A percentile compares a stretch with the other conserved stretches of the same genome.
Evolutionary conservation across 2,113 vertebrate genomes (phyloP).

Genomic region (Synodontis membranacea): DNA sequence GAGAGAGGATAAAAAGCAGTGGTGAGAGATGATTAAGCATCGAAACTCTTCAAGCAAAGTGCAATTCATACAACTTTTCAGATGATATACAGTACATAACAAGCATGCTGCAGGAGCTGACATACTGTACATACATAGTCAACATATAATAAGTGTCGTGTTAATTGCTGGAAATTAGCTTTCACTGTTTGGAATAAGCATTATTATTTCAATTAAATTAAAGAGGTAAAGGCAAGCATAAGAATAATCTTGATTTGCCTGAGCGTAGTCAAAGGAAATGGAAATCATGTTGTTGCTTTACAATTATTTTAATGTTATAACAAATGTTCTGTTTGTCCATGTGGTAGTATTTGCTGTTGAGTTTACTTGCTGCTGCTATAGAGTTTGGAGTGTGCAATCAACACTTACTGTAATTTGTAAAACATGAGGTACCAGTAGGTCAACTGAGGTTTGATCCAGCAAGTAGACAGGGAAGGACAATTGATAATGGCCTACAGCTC

Average conservation of each 20-base stretch:
- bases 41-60: neutral
- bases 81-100: neutral
- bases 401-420: no score
- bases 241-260: neutral
- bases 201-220: neutral
- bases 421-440: neutral
- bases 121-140: neutral
- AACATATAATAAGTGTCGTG: neutral
- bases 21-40: neutral
- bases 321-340: neutral
- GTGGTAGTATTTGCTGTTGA: neutral
- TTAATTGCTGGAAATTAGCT: neutral
- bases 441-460: neutral
- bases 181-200: neutral
- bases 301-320: neutral
- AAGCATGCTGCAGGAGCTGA: neutral
- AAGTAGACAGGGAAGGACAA: neutral
- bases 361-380: neutral
- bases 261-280: neutral
- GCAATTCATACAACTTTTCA: neutral
- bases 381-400: neutral
- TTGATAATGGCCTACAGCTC: no score
- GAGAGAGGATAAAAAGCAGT: neutral
- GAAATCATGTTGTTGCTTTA: neutral
- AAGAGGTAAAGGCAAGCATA: neutral